Evolutionary conservation across 2,797 vertebrate species (phyloP).

Genomic region (Notamacropus eugenii): DNA sequence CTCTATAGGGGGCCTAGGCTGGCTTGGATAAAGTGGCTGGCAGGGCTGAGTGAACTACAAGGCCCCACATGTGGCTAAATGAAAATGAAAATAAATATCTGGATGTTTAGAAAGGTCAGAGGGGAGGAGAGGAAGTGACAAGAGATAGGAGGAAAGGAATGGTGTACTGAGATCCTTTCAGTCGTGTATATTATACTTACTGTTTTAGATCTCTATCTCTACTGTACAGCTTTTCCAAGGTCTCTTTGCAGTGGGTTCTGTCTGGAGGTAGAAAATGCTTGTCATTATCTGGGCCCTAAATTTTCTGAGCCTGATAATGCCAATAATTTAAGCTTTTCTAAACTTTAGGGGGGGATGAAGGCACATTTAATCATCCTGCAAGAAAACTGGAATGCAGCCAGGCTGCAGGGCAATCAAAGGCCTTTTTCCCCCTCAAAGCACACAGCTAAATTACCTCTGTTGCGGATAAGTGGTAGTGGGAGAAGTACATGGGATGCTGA

Average conservation of each 20-base stretch:
- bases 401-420: constrained; percentile 69
- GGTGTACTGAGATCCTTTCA: background rate
- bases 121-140: constrained; percentile 22
- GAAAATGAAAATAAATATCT: constrained; percentile 53
- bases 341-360: constrained; percentile 70
- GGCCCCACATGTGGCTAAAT: background rate
- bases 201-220: constrained; percentile 27
- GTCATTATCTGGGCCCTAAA: constrained; percentile 67
- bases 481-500: constrained; percentile 64
- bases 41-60: constrained; percentile 5
- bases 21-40: constrained; percentile 28
- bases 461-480: constrained; percentile 74
- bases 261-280: constrained; percentile 60
- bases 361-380: constrained; percentile 60
- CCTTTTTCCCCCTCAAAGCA: constrained; percentile 58
- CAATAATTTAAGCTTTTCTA: constrained; percentile 79
- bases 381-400: constrained; percentile 65
- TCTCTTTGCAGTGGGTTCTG: background rate
- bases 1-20: background rate
- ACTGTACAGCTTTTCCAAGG: background rate
- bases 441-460: constrained; percentile 71
- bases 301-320: constrained; percentile 72
- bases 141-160: background rate
- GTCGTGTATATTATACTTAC: background rate
- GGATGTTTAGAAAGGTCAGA: constrained; percentile 43